Conservation (phyloP, 2,888 invertebrate genomes). For the Peribatodes rhomboidaria region DNA sequence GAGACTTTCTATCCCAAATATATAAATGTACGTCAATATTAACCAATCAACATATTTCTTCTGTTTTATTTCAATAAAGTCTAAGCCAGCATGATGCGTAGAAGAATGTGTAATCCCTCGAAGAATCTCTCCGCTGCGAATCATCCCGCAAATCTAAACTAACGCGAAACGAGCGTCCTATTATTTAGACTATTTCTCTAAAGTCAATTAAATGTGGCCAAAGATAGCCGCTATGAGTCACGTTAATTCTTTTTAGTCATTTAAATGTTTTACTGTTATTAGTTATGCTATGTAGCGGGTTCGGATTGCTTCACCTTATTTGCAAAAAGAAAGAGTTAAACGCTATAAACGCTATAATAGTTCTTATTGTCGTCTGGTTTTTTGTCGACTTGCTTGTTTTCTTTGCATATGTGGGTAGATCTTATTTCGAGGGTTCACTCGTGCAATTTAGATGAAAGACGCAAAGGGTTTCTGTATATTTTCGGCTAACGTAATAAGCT, state of each 20-base stretch:
- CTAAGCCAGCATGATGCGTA: not conserved
- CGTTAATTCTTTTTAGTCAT: constrained; percentile 57
- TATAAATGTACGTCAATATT: no score
- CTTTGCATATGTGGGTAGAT: constrained; percentile 30
- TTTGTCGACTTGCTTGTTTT: constrained; percentile 36
- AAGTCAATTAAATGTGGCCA: constrained; percentile 77
- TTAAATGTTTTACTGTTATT: constrained; percentile 70
- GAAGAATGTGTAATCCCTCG: not conserved
- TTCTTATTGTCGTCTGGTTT: constrained; percentile 39
- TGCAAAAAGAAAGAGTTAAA: constrained; percentile 44
- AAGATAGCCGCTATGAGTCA: constrained; percentile 64
- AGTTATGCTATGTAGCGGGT: constrained; percentile 40
- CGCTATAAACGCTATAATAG: constrained; percentile 34
- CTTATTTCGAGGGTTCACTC: constrained; percentile 23
- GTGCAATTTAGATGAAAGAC: constrained; percentile 32
- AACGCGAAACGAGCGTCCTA: constrained; percentile 54
- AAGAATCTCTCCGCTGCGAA: constrained; percentile 5
- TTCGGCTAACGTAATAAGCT: constrained; percentile 5
- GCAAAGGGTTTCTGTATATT: constrained; percentile 18
- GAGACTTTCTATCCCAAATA: no score
- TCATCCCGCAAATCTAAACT: constrained; percentile 10
- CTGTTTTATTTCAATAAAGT: not conserved
- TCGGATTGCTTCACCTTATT: constrained; percentile 41
- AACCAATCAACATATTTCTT: no score
- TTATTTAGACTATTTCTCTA: constrained; percentile 69